Evolutionary conservation across 2,888 invertebrate genomes (phyloP).

Genomic region (Cylloceria caligata): DNA sequence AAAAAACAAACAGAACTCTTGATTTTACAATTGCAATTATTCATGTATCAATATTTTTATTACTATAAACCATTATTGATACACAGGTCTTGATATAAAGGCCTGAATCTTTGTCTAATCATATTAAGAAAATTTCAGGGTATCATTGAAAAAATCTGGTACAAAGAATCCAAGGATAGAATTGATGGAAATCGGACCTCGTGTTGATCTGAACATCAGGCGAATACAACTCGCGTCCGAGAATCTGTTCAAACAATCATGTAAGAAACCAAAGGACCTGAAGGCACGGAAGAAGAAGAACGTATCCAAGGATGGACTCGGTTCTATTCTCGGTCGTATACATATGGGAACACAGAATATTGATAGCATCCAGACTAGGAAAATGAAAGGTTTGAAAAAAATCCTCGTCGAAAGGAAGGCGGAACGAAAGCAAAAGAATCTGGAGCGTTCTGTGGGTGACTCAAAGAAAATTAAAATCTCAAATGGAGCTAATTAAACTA

Average conservation of each 20-base stretch:
- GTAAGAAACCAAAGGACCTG: constrained; percentile 91
- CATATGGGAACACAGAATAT: constrained; percentile 97
- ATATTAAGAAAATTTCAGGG: constrained; percentile 82
- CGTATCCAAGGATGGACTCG: constrained; percentile 93
- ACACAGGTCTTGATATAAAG: neutral
- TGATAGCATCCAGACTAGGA: constrained; percentile 93
- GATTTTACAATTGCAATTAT: neutral
- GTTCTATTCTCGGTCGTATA: constrained; percentile 95
- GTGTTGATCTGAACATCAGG: constrained; percentile 93
- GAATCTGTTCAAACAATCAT: constrained; percentile 93
- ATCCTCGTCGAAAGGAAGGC: constrained; percentile 89
- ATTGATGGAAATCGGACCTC: constrained; percentile 97
- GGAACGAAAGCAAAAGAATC: constrained; percentile 86
- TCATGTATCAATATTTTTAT: too few relatives aligned
- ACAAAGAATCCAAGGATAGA: constrained; percentile 95
- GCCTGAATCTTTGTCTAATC: neutral
- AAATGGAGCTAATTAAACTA: constrained; percentile 27
- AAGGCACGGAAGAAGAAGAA: constrained; percentile 96
- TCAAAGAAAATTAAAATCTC: constrained; percentile 70
- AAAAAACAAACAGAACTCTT: neutral
- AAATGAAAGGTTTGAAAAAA: constrained; percentile 95
- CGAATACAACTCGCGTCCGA: constrained; percentile 95
- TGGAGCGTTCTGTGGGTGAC: constrained; percentile 76
- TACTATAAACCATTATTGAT: neutral
- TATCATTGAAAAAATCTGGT: constrained; percentile 96